Evolutionary conservation across 2,113 vertebrate genomes (phyloP).

Genomic region (Rhinichthys klamathensis): DNA sequence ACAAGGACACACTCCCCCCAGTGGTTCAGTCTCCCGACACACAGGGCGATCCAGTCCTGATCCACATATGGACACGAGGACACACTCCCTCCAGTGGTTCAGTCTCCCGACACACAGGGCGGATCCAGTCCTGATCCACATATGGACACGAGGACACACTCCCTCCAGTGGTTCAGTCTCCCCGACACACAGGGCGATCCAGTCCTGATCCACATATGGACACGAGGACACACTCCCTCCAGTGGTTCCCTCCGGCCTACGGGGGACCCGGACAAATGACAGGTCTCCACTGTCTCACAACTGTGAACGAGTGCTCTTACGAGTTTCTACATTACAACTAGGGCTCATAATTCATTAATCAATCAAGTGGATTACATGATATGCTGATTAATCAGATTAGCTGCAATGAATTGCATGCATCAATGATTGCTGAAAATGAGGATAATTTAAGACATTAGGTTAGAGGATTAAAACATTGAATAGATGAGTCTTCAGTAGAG

Average conservation of each 20-base stretch:
- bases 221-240: constrained; percentile 58
- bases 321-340: not conserved
- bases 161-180: constrained; percentile 61
- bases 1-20: constrained; percentile 58
- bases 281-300: not conserved
- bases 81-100: constrained; percentile 62
- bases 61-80: constrained; percentile 47
- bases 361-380: not conserved
- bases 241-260: constrained; percentile 44
- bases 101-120: constrained; percentile 59
- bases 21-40: constrained; percentile 56
- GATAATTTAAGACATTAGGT: not conserved
- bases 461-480: not conserved
- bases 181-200: constrained; percentile 61
- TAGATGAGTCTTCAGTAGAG: too few species aligned
- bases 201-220: constrained; percentile 53
- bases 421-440: not conserved
- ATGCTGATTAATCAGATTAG: not conserved
- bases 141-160: constrained; percentile 53
- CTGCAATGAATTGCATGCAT: not conserved
- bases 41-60: constrained; percentile 60
- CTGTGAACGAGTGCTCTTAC: not conserved
- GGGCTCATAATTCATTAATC: not conserved
- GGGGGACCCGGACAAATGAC: not conserved
- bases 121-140: constrained; percentile 50